Evolutionary conservation across 2,797 vertebrate genomes (phyloP).

Genomic region (Myotis vivesi): DNA sequence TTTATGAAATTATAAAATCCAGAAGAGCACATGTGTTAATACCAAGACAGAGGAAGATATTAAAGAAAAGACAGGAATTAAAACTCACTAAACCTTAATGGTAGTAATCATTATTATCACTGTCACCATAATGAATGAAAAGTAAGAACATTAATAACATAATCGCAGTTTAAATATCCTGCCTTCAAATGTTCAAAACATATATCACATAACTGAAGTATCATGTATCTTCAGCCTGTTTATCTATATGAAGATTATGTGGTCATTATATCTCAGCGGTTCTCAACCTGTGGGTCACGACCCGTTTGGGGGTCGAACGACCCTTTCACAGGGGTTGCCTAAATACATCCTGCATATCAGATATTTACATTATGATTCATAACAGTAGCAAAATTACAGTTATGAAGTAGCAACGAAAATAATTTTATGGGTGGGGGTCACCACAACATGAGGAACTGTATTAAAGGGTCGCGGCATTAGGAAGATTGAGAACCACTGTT

Average conservation of each 20-base stretch:
- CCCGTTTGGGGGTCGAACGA: no score
- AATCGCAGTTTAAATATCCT: not conserved
- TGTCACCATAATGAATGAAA: not conserved
- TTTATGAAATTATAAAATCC: not conserved
- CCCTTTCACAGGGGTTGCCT: no score
- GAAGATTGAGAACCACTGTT: no score
- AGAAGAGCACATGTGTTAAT: not conserved
- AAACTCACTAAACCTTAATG: not conserved
- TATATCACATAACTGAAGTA: not conserved
- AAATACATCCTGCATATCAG: no score
- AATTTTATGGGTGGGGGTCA: no score
- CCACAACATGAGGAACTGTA: no score
- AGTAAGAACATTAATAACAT: not conserved
- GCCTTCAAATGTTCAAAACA: not conserved
- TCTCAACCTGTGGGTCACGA: no score
- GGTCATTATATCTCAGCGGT: not conserved
- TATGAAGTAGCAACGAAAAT: no score
- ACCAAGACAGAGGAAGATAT: not conserved
- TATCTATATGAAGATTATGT: not conserved
- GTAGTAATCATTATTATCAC: not conserved
- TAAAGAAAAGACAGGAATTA: not conserved
- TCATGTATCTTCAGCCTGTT: not conserved
- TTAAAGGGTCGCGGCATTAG: no score
- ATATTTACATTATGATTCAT: no score
- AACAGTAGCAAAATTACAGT: no score